Evolutionary conservation across 2,888 invertebrate genomes (phyloP), one percentile per base, ranked within the genome.

Genomic region (Kryphioiulus occultus): DNA sequence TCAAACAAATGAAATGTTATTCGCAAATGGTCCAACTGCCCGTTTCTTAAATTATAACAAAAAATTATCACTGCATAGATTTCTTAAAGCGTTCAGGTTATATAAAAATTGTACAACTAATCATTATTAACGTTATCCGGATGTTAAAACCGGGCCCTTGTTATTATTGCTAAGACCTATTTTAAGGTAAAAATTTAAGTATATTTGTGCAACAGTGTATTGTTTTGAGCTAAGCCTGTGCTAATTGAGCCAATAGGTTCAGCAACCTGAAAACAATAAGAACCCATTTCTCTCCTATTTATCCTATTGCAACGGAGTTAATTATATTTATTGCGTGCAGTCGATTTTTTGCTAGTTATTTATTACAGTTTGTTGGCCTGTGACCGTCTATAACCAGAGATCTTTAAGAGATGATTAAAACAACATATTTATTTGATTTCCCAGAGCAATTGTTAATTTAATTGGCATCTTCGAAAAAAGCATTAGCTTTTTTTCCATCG

Each of bases 191-290:
- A 35, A 4, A 4, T 35, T 47, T 10, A 12, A 17, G 47, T 47
- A 47, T 47, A 47, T 47, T 15, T 47, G 47, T 10, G 15, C 10
- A 47, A 47, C 3, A 0, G 17, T 47, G 15, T 15, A 47, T 17
- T 17, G 17, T 47, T 47, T 1, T n/a, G 53, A 68, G 10, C 15
- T 44, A 44, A 4, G 12, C 9, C 53, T 12, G 12, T 26, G 68
- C 12, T 68, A 26, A 68, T 68, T 68, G 68, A 68, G 68, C n/a
- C 68, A 26, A 26, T 26, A 68, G 26, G 22, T 26, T 68, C 68
- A 68, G 22, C 68, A 26, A 68, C 68, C 68, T 68, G n/a, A 68
- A 53, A 68, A 68, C 68, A 68, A 68, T 68, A 68, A 5, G 53
- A 53, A 53, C 19, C n/a, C 19, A 53, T 53, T 53, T 53, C 5